Percentiles rank a stretch among this genome's conserved stretches.
Evolutionary conservation across 2,113 vertebrate genomes (phyloP).

Genomic region (Ceratotherium simum): DNA sequence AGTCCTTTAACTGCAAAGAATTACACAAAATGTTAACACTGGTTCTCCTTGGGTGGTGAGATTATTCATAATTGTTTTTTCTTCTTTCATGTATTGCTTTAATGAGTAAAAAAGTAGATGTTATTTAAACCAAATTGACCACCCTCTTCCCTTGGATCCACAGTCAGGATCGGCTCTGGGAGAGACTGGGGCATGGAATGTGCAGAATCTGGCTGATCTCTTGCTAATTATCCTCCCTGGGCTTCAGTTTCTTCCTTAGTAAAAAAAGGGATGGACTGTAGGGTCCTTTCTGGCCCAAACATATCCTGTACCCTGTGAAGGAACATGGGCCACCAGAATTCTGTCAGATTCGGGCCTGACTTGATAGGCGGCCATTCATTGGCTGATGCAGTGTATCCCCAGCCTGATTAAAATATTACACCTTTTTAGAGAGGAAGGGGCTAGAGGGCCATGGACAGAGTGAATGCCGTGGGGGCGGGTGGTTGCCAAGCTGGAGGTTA

Average conservation of each 20-base stretch:
- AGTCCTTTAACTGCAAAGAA: conserved; percentile 44
- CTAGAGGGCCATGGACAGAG: not conserved
- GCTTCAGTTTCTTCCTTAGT: not conserved
- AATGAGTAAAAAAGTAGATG: not conserved
- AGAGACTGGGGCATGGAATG: not conserved
- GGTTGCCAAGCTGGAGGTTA: not conserved
- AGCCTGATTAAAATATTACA: not conserved
- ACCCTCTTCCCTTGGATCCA: not conserved
- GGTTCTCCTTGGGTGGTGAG: conserved; percentile 18
- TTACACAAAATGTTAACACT: not conserved
- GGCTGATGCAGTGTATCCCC: not conserved
- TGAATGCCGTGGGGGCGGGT: not conserved
- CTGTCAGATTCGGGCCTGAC: not conserved
- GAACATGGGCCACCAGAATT: not conserved
- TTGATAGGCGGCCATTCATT: not conserved
- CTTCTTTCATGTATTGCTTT: not conserved
- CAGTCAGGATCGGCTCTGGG: not conserved
- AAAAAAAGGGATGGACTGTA: not conserved
- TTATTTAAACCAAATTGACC: conserved; percentile 23
- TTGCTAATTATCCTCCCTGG: not conserved
- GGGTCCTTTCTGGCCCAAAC: not conserved
- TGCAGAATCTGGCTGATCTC: not conserved
- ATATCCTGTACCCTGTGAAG: not conserved
- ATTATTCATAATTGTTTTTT: conserved; percentile 16
- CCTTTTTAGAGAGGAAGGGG: not conserved